Evolutionary conservation across 1,140 invertebrate genomes (phyloP).

Genomic region (Drosophila nasuta): DNA sequence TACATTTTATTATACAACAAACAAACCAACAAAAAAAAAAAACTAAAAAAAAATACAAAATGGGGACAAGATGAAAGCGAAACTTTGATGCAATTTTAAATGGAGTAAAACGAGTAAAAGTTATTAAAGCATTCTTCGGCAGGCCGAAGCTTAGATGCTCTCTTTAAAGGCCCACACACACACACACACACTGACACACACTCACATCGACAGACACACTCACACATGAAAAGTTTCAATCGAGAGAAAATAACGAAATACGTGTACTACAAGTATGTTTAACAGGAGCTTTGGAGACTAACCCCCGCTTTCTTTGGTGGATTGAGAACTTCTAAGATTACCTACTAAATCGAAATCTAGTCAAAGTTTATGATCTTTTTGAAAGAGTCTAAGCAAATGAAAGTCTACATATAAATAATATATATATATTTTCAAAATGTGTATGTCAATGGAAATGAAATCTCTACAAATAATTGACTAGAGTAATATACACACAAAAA

Average conservation of each 20-base stretch:
- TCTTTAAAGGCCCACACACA: conserved; percentile 28
- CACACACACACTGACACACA: not conserved
- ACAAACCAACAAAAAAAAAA: too few relatives aligned
- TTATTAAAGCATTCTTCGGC: conserved; percentile 64
- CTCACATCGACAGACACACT: conserved; percentile 23
- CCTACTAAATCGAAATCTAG: conserved; percentile 9
- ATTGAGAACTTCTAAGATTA: conserved; percentile 10
- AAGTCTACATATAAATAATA: conserved; percentile 24
- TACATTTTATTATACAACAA: too few relatives aligned
- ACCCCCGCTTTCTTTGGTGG: not conserved
- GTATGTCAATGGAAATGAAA: conserved; percentile 64
- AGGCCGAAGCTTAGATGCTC: conserved; percentile 72
- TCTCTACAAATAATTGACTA: conserved; percentile 49
- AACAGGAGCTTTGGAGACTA: conserved; percentile 7
- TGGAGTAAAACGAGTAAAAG: conserved; percentile 4
- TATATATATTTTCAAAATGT: conserved; percentile 56
- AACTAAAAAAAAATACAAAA: not conserved
- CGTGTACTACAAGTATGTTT: conserved; percentile 1
- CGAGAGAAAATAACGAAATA: not conserved
- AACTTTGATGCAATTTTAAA: conserved; percentile 40
- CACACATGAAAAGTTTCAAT: conserved; percentile 15
- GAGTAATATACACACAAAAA: conserved; percentile 44
- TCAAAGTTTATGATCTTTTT: conserved; percentile 29
- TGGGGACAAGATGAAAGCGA: conserved; percentile 16
- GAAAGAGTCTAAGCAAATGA: conserved; percentile 13